A percentile compares a stretch with the other conserved stretches of the same genome.
These are phyloP conservation scores for Dicentrarchus labrax DNA, from an alignment of 2,113 vertebrate genomes.

Conservation along the genomic window DNA sequence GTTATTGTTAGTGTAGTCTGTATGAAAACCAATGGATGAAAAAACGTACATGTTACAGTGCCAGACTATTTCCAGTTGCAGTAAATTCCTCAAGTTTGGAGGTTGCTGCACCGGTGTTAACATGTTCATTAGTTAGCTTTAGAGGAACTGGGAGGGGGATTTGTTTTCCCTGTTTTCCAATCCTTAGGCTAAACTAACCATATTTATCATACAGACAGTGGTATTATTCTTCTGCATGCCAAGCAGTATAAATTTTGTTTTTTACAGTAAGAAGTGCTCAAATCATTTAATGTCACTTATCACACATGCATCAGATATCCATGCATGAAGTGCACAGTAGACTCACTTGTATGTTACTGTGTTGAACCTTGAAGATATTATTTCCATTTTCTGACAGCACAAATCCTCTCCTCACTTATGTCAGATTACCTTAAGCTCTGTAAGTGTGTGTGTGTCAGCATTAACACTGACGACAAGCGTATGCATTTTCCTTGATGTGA, in stretches of 20 bases:
- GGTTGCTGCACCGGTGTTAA: not conserved
- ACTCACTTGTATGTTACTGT: not conserved
- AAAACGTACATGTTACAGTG: no score
- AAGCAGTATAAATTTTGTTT: not conserved
- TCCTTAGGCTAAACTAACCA: not conserved
- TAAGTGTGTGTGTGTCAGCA: slow-evolving; percentile 7
- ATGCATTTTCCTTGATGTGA: not conserved
- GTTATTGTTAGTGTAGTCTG: no score
- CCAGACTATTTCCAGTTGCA: not conserved
- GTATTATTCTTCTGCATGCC: no score
- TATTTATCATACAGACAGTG: not conserved
- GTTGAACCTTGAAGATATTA: not conserved
- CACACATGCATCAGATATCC: not conserved
- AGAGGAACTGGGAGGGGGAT: not conserved
- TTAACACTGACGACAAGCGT: not conserved
- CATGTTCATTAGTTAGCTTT: not conserved
- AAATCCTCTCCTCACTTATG: not conserved
- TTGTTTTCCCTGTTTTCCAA: not conserved
- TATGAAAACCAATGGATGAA: no score
- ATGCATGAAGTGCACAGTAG: not conserved
- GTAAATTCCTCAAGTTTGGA: not conserved
- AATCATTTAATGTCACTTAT: not conserved
- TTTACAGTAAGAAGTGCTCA: not conserved
- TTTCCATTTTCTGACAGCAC: not conserved
- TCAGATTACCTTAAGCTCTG: not conserved